Evolutionary conservation across 2,888 invertebrate species (phyloP).

Genomic region (Branchipolynoe longqiensis): DNA sequence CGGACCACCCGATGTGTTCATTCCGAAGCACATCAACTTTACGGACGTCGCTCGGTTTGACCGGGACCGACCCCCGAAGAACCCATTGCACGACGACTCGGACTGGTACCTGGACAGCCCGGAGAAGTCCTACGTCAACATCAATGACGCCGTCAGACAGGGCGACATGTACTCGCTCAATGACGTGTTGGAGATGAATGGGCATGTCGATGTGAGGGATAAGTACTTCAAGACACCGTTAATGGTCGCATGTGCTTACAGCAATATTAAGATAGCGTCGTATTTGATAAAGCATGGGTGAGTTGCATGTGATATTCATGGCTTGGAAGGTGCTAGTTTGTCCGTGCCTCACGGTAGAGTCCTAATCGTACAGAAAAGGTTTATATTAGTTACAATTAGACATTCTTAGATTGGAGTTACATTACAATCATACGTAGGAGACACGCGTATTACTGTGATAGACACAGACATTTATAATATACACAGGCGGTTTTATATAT

Average conservation of each 20-base stretch:
- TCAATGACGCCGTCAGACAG: slow-evolving; percentile 80
- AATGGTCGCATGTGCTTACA: slow-evolving; percentile 79
- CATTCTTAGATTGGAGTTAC: too few relatives aligned
- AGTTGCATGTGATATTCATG: slow-evolving; percentile 60
- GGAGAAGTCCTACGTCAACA: slow-evolving; percentile 77
- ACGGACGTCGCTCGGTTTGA: slow-evolving; percentile 80
- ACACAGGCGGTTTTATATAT: too few relatives aligned
- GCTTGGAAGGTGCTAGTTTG: neutral
- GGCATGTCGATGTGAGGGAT: slow-evolving; percentile 79
- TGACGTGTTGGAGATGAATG: slow-evolving; percentile 76
- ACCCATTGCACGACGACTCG: slow-evolving; percentile 81
- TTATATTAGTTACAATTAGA: too few relatives aligned
- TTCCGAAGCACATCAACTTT: slow-evolving; percentile 78
- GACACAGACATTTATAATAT: too few relatives aligned
- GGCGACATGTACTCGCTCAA: slow-evolving; percentile 79
- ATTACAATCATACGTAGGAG: too few relatives aligned
- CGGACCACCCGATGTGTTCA: slow-evolving; percentile 79
- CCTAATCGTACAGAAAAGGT: too few relatives aligned
- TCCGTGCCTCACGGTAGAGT: too few relatives aligned
- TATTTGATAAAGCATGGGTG: slow-evolving; percentile 80
- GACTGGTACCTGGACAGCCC: slow-evolving; percentile 81
- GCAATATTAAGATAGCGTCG: slow-evolving; percentile 78
- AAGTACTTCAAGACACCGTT: slow-evolving; percentile 82
- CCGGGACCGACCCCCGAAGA: slow-evolving; percentile 79
- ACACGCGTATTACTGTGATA: too few relatives aligned